A percentile compares a stretch with the other conserved stretches of the same genome.
phyloP scores from a whole-genome alignment of 2,113 vertebrate genomes.

The Toxotes jaculatrix region DNA sequence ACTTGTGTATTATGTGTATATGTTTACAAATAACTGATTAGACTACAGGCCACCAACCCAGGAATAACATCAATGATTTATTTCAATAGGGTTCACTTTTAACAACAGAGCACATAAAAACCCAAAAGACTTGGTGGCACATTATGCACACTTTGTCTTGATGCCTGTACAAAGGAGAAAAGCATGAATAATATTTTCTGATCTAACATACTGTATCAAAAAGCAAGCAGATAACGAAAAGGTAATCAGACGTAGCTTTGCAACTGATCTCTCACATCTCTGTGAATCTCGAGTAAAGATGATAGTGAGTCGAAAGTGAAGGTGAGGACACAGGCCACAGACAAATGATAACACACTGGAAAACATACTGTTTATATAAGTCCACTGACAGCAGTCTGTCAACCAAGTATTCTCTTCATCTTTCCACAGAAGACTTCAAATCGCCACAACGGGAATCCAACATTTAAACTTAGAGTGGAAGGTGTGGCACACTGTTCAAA shows the following conservation, averaged over 20 bases:
- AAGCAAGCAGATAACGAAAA: not conserved
- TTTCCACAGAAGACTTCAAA: not conserved
- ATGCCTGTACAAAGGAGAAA: not conserved
- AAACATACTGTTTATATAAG: not conserved
- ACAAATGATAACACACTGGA: not conserved
- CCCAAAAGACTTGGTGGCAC: not conserved
- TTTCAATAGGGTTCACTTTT: not conserved
- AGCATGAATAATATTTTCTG: not conserved
- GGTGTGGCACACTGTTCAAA: not conserved
- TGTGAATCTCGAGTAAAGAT: not conserved
- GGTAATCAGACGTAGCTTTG: constrained; percentile 1
- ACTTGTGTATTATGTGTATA: not conserved
- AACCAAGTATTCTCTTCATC: not conserved
- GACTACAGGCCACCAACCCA: not conserved
- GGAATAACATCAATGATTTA: not conserved
- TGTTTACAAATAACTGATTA: not conserved
- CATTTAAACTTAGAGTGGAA: no score
- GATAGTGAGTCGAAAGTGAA: not conserved
- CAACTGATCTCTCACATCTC: not conserved
- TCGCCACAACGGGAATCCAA: no score
- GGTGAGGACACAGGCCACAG: not conserved
- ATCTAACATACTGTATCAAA: not conserved
- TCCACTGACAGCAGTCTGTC: not conserved
- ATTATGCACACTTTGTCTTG: not conserved
- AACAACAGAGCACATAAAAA: not conserved